Percentiles rank a stretch among this genome's conserved stretches.
These are phyloP conservation scores for Rhynchonycteris naso DNA, from an alignment of 2,797 vertebrate genomes.

Conservation along the genomic window DNA sequence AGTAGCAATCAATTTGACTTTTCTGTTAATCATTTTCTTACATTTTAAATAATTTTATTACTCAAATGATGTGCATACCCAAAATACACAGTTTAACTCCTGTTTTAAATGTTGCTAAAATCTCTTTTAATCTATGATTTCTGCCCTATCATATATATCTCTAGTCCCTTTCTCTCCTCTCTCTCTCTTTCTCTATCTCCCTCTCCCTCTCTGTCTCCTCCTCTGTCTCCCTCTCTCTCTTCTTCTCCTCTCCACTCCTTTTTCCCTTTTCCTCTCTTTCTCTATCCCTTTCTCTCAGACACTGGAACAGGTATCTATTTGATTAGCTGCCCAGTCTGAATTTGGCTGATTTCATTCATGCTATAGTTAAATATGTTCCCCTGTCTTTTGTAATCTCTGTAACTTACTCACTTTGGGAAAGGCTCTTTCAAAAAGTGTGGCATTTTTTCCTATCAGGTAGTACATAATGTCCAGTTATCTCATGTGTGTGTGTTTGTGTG, in stretches of 20 bases:
- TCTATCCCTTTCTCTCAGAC: not conserved
- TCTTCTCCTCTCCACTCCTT: not conserved
- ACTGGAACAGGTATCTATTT: not conserved
- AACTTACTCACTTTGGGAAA: not conserved
- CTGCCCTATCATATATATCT: not conserved
- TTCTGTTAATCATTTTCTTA: not conserved
- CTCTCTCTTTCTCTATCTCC: not conserved
- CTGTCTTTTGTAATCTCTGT: not conserved
- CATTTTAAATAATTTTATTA: not conserved
- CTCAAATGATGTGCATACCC: not conserved
- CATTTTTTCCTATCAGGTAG: not conserved
- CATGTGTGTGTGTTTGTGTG: not conserved
- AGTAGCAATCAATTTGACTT: not conserved
- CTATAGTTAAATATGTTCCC: not conserved
- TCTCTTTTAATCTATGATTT: not conserved
- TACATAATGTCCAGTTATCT: not conserved
- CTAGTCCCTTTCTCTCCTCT: not conserved
- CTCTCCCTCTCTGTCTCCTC: not conserved
- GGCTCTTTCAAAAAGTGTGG: not conserved
- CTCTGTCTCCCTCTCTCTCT: not conserved
- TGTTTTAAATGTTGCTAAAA: not conserved
- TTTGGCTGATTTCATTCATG: not conserved
- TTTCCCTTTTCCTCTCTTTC: not conserved
- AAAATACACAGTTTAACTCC: slow-evolving; percentile 3
- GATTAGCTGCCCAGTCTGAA: not conserved